These are phyloP conservation scores for Coenonympha glycerion DNA, from an alignment of 2,888 invertebrate genomes.

Conservation along the genomic window DNA sequence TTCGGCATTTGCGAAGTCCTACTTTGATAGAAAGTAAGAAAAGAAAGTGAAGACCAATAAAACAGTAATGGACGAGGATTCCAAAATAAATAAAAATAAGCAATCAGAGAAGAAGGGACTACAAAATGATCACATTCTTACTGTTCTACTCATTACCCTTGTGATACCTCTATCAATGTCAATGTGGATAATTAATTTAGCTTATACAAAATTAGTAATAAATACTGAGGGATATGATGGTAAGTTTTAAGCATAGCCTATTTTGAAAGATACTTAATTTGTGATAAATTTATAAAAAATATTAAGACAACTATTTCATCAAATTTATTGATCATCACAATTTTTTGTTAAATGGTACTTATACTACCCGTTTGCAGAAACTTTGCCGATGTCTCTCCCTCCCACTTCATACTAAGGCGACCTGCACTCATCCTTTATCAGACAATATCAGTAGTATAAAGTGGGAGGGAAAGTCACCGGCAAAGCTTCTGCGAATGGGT, in stretches of 20 bases:
- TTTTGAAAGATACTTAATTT: not conserved
- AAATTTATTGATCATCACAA: no score
- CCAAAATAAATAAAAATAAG: conserved; percentile 25
- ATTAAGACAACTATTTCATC: no score
- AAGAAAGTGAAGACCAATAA: not conserved
- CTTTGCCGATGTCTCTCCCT: no score
- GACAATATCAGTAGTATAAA: no score
- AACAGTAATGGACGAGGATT: conserved; percentile 18
- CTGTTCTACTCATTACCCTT: conserved; percentile 79
- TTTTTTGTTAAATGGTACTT: no score
- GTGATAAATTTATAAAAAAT: no score
- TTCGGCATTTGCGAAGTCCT: not conserved
- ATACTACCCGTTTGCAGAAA: no score
- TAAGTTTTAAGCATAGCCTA: conserved; percentile 35
- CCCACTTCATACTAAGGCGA: no score
- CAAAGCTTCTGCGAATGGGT: no score
- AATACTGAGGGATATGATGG: conserved; percentile 74
- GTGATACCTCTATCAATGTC: conserved; percentile 85
- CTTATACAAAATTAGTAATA: conserved; percentile 77
- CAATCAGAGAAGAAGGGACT: conserved; percentile 25
- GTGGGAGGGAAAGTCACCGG: no score
- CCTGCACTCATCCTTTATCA: no score
- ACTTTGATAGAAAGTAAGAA: not conserved
- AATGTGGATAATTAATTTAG: conserved; percentile 83
- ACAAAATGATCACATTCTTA: conserved; percentile 64